These are phyloP conservation scores for Choloepus hoffmanni DNA, from an alignment of 2,113 vertebrate species.

Conservation along the genomic window DNA sequence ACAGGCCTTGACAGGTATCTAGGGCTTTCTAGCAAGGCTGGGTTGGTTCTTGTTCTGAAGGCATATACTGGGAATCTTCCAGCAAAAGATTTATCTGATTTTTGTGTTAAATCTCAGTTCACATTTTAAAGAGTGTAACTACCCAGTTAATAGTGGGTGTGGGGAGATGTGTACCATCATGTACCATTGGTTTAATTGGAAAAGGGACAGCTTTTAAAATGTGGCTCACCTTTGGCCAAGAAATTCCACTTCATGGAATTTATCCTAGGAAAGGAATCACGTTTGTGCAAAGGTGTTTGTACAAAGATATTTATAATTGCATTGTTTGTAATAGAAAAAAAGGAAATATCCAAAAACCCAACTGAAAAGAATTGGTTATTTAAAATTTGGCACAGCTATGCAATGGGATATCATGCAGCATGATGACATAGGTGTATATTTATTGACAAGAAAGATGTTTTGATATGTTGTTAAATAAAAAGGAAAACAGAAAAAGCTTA, in stretches of 20 bases:
- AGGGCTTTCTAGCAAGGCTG: not conserved
- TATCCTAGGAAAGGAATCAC: constrained; percentile 1
- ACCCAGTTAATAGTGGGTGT: not conserved
- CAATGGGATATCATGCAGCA: not conserved
- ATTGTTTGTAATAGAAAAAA: not conserved
- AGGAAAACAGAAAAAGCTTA: not conserved
- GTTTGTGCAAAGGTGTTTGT: not conserved
- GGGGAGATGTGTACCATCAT: not conserved
- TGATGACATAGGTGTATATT: not conserved
- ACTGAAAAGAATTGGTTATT: constrained; percentile 8
- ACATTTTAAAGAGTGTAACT: constrained; percentile 20
- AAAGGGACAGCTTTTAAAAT: not conserved
- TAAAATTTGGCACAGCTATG: not conserved
- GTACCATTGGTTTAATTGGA: not conserved
- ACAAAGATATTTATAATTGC: constrained; percentile 42
- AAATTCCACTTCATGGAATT: not conserved
- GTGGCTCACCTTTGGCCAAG: constrained; percentile 1
- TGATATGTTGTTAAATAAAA: not conserved
- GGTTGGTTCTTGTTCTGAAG: constrained; percentile 36
- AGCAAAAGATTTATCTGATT: not conserved
- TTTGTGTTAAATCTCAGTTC: constrained; percentile 42
- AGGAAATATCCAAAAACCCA: not conserved
- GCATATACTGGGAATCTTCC: not conserved
- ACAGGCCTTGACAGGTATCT: not conserved
- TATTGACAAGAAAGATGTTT: constrained; percentile 19